These are phyloP conservation scores for Melinaea marsaeus DNA, from an alignment of 2,888 invertebrate species.

Conservation along the genomic window DNA sequence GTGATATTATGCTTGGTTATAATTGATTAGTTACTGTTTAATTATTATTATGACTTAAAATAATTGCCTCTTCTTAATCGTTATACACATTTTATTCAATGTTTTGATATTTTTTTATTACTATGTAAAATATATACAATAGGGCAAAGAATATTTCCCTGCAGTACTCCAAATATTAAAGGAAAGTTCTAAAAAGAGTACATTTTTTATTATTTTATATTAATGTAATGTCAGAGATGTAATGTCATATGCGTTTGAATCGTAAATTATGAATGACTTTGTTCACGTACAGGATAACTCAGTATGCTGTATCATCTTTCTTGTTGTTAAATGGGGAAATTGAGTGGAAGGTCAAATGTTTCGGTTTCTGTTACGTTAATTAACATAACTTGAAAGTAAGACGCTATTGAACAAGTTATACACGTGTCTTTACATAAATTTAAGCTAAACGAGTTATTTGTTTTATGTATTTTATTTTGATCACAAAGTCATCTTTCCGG, in stretches of 20 bases:
- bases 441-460: too few species aligned
- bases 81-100: not conserved
- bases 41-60: slow-evolving; percentile 2
- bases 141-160: not conserved
- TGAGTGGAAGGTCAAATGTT: slow-evolving; percentile 25
- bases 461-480: too few species aligned
- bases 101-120: not conserved
- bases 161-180: not conserved
- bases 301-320: slow-evolving; percentile 19
- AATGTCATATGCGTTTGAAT: too few species aligned
- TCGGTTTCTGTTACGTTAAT: slow-evolving; percentile 18
- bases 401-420: not conserved
- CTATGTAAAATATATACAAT: not conserved
- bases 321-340: slow-evolving; percentile 28
- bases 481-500: too few species aligned
- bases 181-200: too few species aligned
- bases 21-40: slow-evolving; percentile 15
- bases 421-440: not conserved
- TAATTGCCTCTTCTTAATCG: slow-evolving; percentile 4
- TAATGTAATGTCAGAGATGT: too few species aligned
- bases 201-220: too few species aligned
- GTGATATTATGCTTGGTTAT: slow-evolving; percentile 16
- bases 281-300: slow-evolving; percentile 13
- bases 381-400: slow-evolving; percentile 9
- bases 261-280: too few species aligned